Percentiles rank a stretch among this genome's conserved stretches.
Conservation (phyloP, 2,113 vertebrate genomes). For the Abramis brama region DNA sequence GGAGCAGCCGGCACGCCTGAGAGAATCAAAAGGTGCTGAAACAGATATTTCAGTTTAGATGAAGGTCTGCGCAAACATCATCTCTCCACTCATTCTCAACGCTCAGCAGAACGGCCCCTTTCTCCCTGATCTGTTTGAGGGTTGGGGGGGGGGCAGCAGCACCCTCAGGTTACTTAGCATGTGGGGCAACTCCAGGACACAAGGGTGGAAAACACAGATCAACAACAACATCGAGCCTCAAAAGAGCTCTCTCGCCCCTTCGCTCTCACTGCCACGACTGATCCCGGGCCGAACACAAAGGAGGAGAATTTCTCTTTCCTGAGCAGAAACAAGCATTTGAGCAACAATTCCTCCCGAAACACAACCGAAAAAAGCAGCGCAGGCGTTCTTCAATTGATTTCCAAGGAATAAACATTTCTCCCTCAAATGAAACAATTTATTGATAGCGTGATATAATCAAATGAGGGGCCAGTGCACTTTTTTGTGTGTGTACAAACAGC, state of each 20-base stretch:
- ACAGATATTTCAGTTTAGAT: conserved; percentile 38
- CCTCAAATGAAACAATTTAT: conserved; percentile 99
- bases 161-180: conserved; percentile 46
- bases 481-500: conserved; percentile 83
- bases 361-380: conserved; percentile 76
- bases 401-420: conserved; percentile 95
- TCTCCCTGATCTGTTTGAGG: conserved; percentile 44
- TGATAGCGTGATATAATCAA: conserved; percentile 96
- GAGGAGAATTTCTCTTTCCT: conserved; percentile 62
- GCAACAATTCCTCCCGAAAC: conserved; percentile 75
- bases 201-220: conserved; percentile 62
- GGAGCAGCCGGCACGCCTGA: conserved; percentile 20
- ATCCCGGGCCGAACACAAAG: conserved; percentile 65
- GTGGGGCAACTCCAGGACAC: conserved; percentile 59
- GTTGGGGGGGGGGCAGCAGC: conserved; percentile 1
- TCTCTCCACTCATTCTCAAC: conserved; percentile 42
- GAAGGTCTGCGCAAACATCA: conserved; percentile 51
- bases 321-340: conserved; percentile 52
- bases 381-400: conserved; percentile 93
- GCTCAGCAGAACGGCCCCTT: conserved; percentile 39
- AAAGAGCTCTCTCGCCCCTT: conserved; percentile 53
- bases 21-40: conserved; percentile 37
- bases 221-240: conserved; percentile 67
- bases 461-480: conserved; percentile 88
- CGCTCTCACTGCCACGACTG: conserved; percentile 64